Percentiles rank a stretch among this genome's conserved stretches.
phyloP scores from a whole-genome alignment of 2,113 vertebrate genomes.

The Epinephelus lanceolatus region DNA sequence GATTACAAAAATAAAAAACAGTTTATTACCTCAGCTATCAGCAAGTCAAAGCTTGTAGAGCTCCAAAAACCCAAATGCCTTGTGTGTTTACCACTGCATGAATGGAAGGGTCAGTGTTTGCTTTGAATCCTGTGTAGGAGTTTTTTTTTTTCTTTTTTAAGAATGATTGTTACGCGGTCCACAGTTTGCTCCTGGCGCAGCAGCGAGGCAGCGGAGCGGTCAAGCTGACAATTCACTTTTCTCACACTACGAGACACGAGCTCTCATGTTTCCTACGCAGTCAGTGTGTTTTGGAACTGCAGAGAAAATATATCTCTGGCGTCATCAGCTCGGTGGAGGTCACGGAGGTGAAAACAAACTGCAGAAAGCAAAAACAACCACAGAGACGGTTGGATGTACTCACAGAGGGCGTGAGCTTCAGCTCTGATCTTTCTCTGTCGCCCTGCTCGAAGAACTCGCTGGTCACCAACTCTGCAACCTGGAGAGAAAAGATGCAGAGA shows the following conservation, averaged over 20 bases:
- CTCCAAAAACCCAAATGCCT: background rate
- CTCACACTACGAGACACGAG: slow-evolving; percentile 50
- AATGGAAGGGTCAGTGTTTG: slow-evolving; percentile 49
- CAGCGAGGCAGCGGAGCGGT: slow-evolving; percentile 47
- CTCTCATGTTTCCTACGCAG: slow-evolving; percentile 55
- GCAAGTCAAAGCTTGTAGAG: background rate
- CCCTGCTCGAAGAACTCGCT: slow-evolving; percentile 99
- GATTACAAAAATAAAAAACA: background rate
- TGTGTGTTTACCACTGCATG: slow-evolving; percentile 28
- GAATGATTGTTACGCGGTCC: slow-evolving; percentile 34
- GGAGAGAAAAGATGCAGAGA: slow-evolving; percentile 45
- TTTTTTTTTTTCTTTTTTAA: slow-evolving; percentile 21
- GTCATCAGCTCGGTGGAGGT: slow-evolving; percentile 53
- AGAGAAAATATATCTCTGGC: slow-evolving; percentile 56
- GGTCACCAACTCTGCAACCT: slow-evolving; percentile 99
- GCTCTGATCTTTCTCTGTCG: slow-evolving; percentile 95
- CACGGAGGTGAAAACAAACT: slow-evolving; percentile 42
- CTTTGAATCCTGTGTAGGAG: slow-evolving; percentile 21
- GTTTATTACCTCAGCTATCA: background rate
- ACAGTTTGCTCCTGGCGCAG: slow-evolving; percentile 54
- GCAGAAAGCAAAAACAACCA: slow-evolving; percentile 35
- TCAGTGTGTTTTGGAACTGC: slow-evolving; percentile 50
- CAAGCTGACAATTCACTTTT: slow-evolving; percentile 65
- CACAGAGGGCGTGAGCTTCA: slow-evolving; percentile 98
- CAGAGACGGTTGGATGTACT: slow-evolving; percentile 71